Percentiles rank a stretch among this genome's conserved stretches.
Evolutionary conservation across 1,140 invertebrate species (phyloP).

Genomic region (Condylostylus longicornis): DNA sequence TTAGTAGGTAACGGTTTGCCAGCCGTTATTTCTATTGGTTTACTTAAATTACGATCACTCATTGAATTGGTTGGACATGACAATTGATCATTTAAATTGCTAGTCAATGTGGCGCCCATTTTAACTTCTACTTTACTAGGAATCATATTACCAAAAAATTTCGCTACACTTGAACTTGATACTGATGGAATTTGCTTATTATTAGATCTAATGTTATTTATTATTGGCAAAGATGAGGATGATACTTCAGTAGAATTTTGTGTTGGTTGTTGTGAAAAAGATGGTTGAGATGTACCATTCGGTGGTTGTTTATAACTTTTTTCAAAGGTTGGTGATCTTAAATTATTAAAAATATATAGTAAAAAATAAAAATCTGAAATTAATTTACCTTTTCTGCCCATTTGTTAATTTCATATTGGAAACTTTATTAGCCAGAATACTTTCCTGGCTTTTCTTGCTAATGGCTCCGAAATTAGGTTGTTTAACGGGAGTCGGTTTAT

Average conservation of each 20-base stretch:
- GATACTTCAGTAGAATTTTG: conserved; percentile 9
- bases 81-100: too few relatives aligned
- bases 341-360: neutral
- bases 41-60: conserved; percentile 11
- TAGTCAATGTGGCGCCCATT: conserved; percentile 12
- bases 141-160: conserved; percentile 30
- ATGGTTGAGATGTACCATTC: neutral
- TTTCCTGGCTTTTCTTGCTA: conserved; percentile 1
- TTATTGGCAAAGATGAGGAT: neutral
- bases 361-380: neutral
- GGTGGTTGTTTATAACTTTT: neutral
- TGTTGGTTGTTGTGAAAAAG: neutral
- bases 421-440: conserved; percentile 8
- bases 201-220: conserved; percentile 13
- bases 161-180: conserved; percentile 16
- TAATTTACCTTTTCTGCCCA: conserved; percentile 1
- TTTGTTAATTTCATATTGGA: conserved; percentile 7
- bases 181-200: conserved; percentile 4
- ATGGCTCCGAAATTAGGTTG: conserved; percentile 25
- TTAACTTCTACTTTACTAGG: conserved; percentile 29
- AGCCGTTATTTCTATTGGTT: conserved; percentile 12
- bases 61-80: too few relatives aligned
- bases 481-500: conserved; percentile 29
- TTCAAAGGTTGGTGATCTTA: neutral
- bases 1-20: too few relatives aligned